These are phyloP conservation scores for Galleria mellonella DNA, from an alignment of 1,140 invertebrate genomes.

Conservation along the genomic window DNA sequence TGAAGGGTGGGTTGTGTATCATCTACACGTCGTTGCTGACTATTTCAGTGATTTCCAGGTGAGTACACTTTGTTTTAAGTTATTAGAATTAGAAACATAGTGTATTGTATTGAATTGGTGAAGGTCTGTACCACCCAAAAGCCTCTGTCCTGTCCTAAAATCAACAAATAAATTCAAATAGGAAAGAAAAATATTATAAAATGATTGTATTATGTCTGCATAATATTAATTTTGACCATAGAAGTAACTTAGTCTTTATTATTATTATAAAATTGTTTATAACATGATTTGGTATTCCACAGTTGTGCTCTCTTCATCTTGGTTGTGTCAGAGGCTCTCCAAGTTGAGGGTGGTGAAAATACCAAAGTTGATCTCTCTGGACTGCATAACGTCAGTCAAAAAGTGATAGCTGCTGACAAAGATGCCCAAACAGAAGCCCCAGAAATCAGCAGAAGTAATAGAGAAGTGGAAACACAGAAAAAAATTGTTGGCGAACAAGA, in stretches of 20 bases:
- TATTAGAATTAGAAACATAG: too few species aligned
- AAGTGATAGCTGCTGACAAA: constrained; percentile 17
- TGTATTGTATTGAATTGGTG: too few species aligned
- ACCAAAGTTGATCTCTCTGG: constrained; percentile 49
- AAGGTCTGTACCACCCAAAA: too few species aligned
- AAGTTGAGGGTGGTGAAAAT: constrained; percentile 34
- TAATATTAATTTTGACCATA: too few species aligned
- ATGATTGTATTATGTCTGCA: too few species aligned
- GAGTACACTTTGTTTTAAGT: constrained; percentile 6
- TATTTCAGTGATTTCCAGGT: constrained; percentile 75
- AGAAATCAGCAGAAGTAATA: constrained; percentile 12
- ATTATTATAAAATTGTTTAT: too few species aligned
- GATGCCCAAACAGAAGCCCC: constrained; percentile 10
- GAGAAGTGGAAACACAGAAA: constrained; percentile 18
- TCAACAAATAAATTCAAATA: too few species aligned
- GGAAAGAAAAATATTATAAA: too few species aligned
- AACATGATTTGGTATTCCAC: constrained; percentile 20
- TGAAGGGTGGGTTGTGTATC: constrained; percentile 74
- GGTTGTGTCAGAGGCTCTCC: constrained; percentile 58
- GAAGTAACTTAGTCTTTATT: too few species aligned
- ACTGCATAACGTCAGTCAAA: constrained; percentile 60
- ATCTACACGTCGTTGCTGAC: constrained; percentile 76
- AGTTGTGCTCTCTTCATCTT: constrained; percentile 65
- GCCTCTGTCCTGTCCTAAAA: too few species aligned
- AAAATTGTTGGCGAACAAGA: constrained; percentile 33